These are phyloP conservation scores for Ormyrus labotus DNA, from an alignment of 2,888 invertebrate genomes.

Conservation along the genomic window DNA sequence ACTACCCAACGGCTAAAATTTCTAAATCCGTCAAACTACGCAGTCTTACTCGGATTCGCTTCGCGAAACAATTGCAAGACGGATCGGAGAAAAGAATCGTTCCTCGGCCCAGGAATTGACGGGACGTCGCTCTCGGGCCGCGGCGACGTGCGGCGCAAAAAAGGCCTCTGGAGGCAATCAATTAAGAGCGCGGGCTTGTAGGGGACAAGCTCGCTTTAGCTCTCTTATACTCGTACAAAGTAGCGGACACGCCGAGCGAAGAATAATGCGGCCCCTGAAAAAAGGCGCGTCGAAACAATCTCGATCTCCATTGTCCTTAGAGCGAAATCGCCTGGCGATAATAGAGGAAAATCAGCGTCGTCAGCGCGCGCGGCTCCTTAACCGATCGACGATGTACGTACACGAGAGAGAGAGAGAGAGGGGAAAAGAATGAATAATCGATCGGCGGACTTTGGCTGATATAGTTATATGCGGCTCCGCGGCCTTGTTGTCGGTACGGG, in stretches of 20 bases:
- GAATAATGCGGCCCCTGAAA: slow-evolving; percentile 15
- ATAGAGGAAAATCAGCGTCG: slow-evolving; percentile 44
- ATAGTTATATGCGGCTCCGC: slow-evolving; percentile 39
- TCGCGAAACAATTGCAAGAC: background rate
- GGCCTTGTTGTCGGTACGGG: slow-evolving; percentile 23
- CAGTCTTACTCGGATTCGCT: too few relatives aligned
- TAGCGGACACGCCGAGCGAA: slow-evolving; percentile 29
- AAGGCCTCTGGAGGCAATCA: slow-evolving; percentile 23
- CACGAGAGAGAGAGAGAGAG: background rate
- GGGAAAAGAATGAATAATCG: slow-evolving; percentile 51
- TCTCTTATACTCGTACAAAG: slow-evolving; percentile 32
- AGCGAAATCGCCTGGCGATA: slow-evolving; percentile 9
- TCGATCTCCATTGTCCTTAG: background rate
- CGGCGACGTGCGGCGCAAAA: background rate
- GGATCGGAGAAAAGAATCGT: background rate
- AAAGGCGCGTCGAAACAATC: slow-evolving; percentile 11
- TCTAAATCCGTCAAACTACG: too few relatives aligned
- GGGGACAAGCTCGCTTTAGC: background rate
- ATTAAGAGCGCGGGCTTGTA: slow-evolving; percentile 32
- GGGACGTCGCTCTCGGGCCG: background rate
- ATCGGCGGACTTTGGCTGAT: slow-evolving; percentile 33
- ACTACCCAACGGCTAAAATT: too few relatives aligned
- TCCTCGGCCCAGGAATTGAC: background rate
- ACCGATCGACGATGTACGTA: background rate
- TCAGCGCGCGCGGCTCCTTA: slow-evolving; percentile 44